A percentile compares a stretch with the other conserved stretches of the same genome.
Evolutionary conservation across 1,140 invertebrate species (phyloP).

Genomic region (Latrodectus geometricus): DNA sequence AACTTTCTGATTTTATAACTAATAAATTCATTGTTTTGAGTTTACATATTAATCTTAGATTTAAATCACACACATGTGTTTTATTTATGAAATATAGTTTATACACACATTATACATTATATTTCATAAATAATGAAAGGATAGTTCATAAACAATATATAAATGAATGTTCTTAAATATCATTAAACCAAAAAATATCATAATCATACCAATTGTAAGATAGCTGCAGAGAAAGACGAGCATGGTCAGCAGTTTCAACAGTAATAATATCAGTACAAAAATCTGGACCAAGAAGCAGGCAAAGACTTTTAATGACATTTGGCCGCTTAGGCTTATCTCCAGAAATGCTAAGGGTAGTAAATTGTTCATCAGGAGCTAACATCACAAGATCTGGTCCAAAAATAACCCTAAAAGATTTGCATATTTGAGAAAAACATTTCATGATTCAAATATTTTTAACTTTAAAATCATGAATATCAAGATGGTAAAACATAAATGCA

Average conservation of each 20-base stretch:
- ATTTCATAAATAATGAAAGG: no score
- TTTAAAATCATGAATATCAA: no score
- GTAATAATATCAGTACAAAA: constrained; percentile 73
- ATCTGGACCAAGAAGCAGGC: constrained; percentile 72
- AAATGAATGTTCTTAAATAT: not conserved
- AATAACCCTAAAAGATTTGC: constrained; percentile 67
- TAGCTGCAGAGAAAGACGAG: constrained; percentile 71
- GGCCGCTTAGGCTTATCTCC: constrained; percentile 73
- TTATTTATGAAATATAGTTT: no score
- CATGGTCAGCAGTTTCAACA: constrained; percentile 74
- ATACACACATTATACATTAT: no score
- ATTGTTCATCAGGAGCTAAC: constrained; percentile 74
- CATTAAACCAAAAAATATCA: not conserved
- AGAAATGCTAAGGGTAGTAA: constrained; percentile 72
- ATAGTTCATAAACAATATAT: no score
- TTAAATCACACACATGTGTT: no score
- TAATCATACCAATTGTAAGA: constrained; percentile 71
- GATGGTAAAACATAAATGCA: no score
- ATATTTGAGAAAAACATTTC: no score
- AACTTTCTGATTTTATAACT: no score
- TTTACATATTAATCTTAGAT: no score
- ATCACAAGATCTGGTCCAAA: constrained; percentile 74
- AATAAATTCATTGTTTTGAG: no score
- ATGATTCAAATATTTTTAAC: no score
- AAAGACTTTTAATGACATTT: constrained; percentile 71